phyloP scores from a whole-genome alignment of 2,888 invertebrate species.

The Caenorhabditis plicata region DNA sequence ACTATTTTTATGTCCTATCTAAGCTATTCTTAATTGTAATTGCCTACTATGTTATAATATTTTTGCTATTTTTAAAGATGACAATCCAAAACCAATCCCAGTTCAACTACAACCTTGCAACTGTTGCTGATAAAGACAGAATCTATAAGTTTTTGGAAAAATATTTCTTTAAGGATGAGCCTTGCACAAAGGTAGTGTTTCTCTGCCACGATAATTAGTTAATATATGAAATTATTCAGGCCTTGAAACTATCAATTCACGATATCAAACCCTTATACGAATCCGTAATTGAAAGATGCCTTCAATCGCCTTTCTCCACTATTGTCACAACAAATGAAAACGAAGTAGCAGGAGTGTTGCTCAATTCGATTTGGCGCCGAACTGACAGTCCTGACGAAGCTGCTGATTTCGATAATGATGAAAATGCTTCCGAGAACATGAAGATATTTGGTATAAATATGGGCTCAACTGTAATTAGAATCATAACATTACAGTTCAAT shows the following conservation, averaged over 20 bases:
- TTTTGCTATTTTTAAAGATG: too few relatives aligned
- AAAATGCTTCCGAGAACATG: background rate
- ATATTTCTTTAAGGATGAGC: constrained; percentile 14
- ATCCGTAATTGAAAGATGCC: constrained; percentile 9
- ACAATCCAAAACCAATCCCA: too few relatives aligned
- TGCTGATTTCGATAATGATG: constrained; percentile 10
- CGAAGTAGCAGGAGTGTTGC: constrained; percentile 9
- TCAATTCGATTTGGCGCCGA: constrained; percentile 24
- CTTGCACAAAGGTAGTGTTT: constrained; percentile 7
- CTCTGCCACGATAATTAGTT: background rate
- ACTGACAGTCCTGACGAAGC: constrained; percentile 7
- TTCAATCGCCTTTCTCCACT: constrained; percentile 27
- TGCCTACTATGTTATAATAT: too few relatives aligned
- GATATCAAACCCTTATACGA: constrained; percentile 13
- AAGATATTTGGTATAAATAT: too few relatives aligned
- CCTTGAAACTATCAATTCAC: constrained; percentile 2
- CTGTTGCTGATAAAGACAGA: too few relatives aligned
- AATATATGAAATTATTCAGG: constrained; percentile 6
- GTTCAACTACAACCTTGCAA: too few relatives aligned
- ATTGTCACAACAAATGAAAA: constrained; percentile 5
- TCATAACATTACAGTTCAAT: constrained; percentile 7
- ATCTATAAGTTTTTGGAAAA: constrained; percentile 6
- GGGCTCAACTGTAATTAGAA: too few relatives aligned
- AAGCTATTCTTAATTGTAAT: too few relatives aligned
- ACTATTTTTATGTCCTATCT: too few relatives aligned